phyloP scores from a whole-genome alignment of 2,113 vertebrate genomes.

The Aphyosemion australe region DNA sequence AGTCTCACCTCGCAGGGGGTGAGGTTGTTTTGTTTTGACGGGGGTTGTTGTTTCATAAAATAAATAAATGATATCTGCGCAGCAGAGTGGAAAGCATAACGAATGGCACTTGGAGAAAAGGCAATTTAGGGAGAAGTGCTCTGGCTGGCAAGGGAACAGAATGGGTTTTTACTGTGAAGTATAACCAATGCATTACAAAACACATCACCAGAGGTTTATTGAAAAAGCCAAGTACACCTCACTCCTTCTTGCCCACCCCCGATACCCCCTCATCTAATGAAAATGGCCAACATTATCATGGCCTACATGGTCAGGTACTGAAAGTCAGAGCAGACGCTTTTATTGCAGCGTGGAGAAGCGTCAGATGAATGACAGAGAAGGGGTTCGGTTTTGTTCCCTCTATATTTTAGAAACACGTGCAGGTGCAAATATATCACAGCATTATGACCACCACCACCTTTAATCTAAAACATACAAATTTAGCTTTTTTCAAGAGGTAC shows the following conservation, averaged over 20 bases:
- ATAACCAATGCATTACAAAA: conserved; percentile 84
- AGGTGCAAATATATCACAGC: conserved; percentile 25
- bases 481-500: too few species aligned
- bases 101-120: conserved; percentile 78
- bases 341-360: conserved; percentile 45
- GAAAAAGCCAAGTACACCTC: conserved; percentile 76
- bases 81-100: conserved; percentile 79
- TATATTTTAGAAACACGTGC: conserved; percentile 34
- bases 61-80: conserved; percentile 82
- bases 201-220: conserved; percentile 79
- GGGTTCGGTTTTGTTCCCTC: conserved; percentile 40
- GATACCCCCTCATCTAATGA: conserved; percentile 32
- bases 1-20: conserved; percentile 33
- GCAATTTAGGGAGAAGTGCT: conserved; percentile 78
- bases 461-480: too few species aligned
- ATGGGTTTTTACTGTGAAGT: conserved; percentile 80
- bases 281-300: conserved; percentile 76
- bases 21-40: conserved; percentile 71
- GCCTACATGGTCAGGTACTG: conserved; percentile 73
- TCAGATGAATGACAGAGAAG: conserved; percentile 43
- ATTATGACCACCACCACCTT: too few species aligned
- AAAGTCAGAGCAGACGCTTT: conserved; percentile 65
- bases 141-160: conserved; percentile 71
- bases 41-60: conserved; percentile 75
- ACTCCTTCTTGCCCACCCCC: conserved; percentile 24